Conservation (phyloP, 2,113 vertebrate genomes). For the Prionailurus viverrinus region DNA sequence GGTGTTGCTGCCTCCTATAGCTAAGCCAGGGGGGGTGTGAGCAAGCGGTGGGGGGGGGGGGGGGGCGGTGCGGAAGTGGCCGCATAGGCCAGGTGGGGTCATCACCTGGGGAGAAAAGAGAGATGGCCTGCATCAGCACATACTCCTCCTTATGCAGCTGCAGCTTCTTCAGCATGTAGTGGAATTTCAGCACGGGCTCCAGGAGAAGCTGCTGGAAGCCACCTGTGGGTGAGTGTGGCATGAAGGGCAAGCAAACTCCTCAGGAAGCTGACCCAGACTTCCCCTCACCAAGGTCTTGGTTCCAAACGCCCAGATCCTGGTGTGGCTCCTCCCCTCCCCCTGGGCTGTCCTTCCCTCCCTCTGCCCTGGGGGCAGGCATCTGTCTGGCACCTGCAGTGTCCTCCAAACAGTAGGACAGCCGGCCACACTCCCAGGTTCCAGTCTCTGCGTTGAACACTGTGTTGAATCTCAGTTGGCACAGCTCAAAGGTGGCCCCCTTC, state of each 20-base stretch:
- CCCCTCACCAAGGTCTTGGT: background rate
- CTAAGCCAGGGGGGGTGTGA: background rate
- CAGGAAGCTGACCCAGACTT: background rate
- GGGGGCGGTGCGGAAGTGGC: background rate
- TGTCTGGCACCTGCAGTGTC: slow-evolving; percentile 75
- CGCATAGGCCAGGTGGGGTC: background rate
- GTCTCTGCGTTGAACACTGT: slow-evolving; percentile 83
- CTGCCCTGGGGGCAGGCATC: background rate
- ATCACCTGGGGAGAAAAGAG: slow-evolving; percentile 91
- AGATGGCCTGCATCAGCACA: slow-evolving; percentile 89
- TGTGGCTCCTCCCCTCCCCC: background rate
- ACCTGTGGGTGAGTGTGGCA: slow-evolving; percentile 77
- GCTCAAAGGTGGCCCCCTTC: slow-evolving; percentile 86
- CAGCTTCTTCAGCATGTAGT: slow-evolving; percentile 89
- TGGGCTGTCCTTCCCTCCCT: background rate
- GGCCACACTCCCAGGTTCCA: slow-evolving; percentile 85
- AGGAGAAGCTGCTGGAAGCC: slow-evolving; percentile 91
- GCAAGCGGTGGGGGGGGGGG: no score
- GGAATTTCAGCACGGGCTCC: slow-evolving; percentile 91
- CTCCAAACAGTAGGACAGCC: slow-evolving; percentile 85
- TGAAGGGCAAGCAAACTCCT: background rate
- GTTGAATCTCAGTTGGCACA: slow-evolving; percentile 87
- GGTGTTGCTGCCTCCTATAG: background rate
- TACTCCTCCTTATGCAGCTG: slow-evolving; percentile 89
- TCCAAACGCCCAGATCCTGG: background rate